Conservation (phyloP, 2,888 invertebrate genomes). For the Dynastes hyllus region DNA sequence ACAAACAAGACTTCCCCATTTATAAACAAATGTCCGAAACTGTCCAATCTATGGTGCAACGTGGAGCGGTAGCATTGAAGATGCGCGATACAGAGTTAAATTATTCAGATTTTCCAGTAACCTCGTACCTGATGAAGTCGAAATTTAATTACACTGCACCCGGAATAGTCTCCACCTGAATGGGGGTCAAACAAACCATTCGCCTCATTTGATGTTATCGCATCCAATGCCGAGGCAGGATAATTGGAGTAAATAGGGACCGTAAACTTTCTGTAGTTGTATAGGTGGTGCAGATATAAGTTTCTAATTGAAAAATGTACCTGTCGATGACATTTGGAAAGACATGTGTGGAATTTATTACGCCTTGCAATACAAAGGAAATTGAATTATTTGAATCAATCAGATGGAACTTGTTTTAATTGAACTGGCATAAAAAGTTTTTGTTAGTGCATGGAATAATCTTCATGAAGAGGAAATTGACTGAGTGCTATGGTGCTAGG, state of each 20-base stretch:
- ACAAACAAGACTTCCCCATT: not conserved
- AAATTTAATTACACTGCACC: constrained; percentile 14
- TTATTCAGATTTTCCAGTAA: constrained; percentile 30
- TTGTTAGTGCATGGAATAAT: too few relatives aligned
- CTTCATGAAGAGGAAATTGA: too few relatives aligned
- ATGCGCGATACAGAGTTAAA: constrained; percentile 16
- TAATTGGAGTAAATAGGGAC: constrained; percentile 2
- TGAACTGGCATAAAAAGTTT: too few relatives aligned
- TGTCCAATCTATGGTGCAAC: constrained; percentile 10
- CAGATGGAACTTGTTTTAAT: too few relatives aligned
- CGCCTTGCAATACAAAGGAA: too few relatives aligned
- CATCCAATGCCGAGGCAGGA: not conserved
- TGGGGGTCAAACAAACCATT: constrained; percentile 9
- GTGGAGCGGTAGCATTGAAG: not conserved
- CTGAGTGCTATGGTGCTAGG: too few relatives aligned
- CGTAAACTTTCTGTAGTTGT: not conserved
- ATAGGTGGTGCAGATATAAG: too few relatives aligned
- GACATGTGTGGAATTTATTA: too few relatives aligned
- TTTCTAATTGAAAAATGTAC: too few relatives aligned
- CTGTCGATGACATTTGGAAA: too few relatives aligned
- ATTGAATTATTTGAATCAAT: too few relatives aligned
- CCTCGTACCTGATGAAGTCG: constrained; percentile 28
- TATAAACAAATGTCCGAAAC: constrained; percentile 20
- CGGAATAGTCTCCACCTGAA: not conserved
- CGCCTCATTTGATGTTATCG: constrained; percentile 18